phyloP scores from a whole-genome alignment of 1,140 invertebrate species.

The Drosophila sproati region DNA sequence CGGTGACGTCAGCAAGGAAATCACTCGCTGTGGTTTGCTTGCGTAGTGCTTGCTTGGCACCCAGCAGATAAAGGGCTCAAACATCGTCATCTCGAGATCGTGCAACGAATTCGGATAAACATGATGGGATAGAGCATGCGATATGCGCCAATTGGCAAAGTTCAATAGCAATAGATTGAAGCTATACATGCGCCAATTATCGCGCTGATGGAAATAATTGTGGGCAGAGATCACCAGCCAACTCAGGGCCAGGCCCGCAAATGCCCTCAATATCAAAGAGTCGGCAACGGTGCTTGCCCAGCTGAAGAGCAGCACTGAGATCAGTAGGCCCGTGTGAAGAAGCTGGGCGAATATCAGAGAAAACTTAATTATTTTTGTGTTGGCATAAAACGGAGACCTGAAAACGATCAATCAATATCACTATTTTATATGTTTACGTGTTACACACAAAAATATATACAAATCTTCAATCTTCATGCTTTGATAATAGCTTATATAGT shows the following conservation, averaged over 20 bases:
- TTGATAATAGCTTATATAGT: no score
- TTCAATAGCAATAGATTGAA: conserved; percentile 89
- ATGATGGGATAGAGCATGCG: conserved; percentile 92
- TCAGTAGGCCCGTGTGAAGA: conserved; percentile 81
- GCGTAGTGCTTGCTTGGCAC: conserved; percentile 86
- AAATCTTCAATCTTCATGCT: no score
- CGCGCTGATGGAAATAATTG: conserved; percentile 92
- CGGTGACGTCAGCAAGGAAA: conserved; percentile 85
- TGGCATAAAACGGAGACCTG: no score
- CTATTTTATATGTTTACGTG: no score
- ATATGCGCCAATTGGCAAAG: conserved; percentile 90
- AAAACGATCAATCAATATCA: no score
- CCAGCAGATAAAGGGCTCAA: conserved; percentile 90
- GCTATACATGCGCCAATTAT: conserved; percentile 93
- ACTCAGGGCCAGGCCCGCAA: conserved; percentile 86
- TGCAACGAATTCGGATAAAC: conserved; percentile 91
- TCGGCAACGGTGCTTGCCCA: conserved; percentile 85
- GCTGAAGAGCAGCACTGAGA: conserved; percentile 85
- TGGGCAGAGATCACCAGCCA: conserved; percentile 88
- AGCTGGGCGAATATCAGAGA: conserved; percentile 29
- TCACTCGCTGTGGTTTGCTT: conserved; percentile 73
- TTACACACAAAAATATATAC: no score
- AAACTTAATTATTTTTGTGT: background rate
- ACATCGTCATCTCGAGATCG: conserved; percentile 90
- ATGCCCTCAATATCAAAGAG: conserved; percentile 80